phyloP scores from a whole-genome alignment of 2,888 invertebrate genomes.

The Entomobrya multifasciata region DNA sequence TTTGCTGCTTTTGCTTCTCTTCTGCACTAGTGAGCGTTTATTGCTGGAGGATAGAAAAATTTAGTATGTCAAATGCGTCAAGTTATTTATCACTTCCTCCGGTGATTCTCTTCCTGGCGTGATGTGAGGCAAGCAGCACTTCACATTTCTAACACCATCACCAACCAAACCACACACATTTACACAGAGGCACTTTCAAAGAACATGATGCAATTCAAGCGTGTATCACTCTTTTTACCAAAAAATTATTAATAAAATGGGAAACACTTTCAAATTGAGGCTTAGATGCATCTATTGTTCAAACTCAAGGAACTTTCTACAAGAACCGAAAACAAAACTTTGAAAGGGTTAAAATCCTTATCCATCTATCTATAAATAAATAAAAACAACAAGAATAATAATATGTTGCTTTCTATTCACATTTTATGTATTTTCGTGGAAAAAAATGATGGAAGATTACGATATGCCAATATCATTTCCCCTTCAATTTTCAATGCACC shows the following conservation, averaged over 20 bases:
- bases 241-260: no score
- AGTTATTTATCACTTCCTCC: constrained; percentile 73
- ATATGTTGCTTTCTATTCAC: not conserved
- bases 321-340: no score
- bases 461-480: constrained; percentile 43
- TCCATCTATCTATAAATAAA: not conserved
- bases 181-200: no score
- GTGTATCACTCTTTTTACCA: constrained; percentile 18
- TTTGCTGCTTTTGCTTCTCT: no score
- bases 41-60: constrained; percentile 70
- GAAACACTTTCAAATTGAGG: no score
- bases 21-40: constrained; percentile 64
- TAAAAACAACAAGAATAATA: not conserved
- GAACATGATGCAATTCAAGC: constrained; percentile 29
- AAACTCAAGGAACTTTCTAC: no score
- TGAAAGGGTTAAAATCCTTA: not conserved
- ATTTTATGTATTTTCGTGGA: not conserved
- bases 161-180: constrained; percentile 10
- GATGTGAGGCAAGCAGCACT: constrained; percentile 60
- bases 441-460: constrained; percentile 26
- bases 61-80: constrained; percentile 74
- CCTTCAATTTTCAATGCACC: constrained; percentile 22
- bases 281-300: no score
- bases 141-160: constrained; percentile 50
- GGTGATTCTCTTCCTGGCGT: constrained; percentile 59